Percentiles rank a stretch among this genome's conserved stretches.
Conservation (phyloP, 2,888 invertebrate species). For the Aspidiotus destructor region DNA sequence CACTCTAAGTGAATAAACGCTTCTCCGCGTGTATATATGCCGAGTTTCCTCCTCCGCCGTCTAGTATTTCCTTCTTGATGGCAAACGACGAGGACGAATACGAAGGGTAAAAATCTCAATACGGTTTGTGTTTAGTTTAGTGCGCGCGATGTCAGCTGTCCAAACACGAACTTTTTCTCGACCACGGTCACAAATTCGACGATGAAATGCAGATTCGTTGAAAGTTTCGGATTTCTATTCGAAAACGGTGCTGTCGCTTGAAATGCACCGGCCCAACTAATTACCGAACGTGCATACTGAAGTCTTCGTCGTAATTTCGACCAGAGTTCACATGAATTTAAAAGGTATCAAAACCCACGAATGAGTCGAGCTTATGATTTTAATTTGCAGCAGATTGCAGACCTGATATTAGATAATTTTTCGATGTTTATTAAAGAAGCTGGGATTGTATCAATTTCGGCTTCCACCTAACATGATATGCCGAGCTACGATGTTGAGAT, state of each 20-base stretch:
- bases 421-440: too few species aligned
- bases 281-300: too few species aligned
- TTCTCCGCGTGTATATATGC: not conserved
- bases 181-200: constrained; percentile 26
- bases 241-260: not conserved
- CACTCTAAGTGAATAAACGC: constrained; percentile 23
- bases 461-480: too few species aligned
- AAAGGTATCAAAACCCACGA: too few species aligned
- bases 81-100: constrained; percentile 2
- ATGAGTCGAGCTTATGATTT: too few species aligned
- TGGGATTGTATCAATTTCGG: too few species aligned
- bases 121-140: constrained; percentile 30
- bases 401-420: too few species aligned
- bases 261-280: too few species aligned
- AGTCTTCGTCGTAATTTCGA: too few species aligned
- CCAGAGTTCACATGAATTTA: too few species aligned
- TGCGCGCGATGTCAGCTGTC: constrained; percentile 31
- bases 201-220: constrained; percentile 29
- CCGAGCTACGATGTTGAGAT: too few species aligned
- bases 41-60: not conserved
- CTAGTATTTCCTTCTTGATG: constrained; percentile 5
- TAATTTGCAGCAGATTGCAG: too few species aligned
- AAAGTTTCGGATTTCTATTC: not conserved
- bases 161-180: constrained; percentile 32
- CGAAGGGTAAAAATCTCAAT: constrained; percentile 31